Evolutionary conservation across 2,888 invertebrate species (phyloP).

Genomic region (Aphodius sticticus): DNA sequence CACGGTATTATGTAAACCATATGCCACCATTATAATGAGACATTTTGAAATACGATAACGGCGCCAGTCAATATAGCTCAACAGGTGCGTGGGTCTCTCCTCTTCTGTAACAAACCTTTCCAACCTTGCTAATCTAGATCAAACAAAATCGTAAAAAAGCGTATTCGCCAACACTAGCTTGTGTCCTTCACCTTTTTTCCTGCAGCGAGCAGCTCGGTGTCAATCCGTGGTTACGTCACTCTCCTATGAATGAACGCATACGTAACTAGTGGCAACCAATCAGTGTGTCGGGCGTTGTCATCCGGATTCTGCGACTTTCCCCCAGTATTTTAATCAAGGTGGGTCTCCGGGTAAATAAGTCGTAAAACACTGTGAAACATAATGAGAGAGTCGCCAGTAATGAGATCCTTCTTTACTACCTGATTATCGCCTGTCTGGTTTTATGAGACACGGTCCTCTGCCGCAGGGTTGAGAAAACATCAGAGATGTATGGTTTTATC

Average conservation of each 20-base stretch:
- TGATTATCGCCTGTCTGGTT: slow-evolving; percentile 19
- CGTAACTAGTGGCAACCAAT: not conserved
- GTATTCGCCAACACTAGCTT: not conserved
- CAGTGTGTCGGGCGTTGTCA: not conserved
- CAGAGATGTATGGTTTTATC: not conserved
- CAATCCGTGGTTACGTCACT: not conserved
- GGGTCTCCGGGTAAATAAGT: slow-evolving; percentile 18
- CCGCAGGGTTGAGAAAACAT: too few relatives aligned
- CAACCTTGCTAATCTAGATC: not conserved
- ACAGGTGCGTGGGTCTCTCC: not conserved
- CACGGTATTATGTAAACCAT: not conserved
- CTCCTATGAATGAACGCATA: not conserved
- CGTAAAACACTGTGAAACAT: slow-evolving; percentile 9
- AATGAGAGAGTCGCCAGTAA: slow-evolving; percentile 20
- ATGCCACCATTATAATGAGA: not conserved
- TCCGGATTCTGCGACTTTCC: not conserved
- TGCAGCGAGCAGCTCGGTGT: not conserved
- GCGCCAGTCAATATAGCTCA: not conserved
- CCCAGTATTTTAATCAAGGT: slow-evolving; percentile 20
- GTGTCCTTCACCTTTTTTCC: not conserved
- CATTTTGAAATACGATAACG: not conserved
- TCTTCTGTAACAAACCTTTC: not conserved
- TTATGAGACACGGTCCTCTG: slow-evolving; percentile 10
- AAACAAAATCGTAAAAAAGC: not conserved
- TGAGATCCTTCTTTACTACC: slow-evolving; percentile 23